These are phyloP conservation scores for Psophia crepitans DNA, from an alignment of 2,113 vertebrate genomes.

Conservation along the genomic window DNA sequence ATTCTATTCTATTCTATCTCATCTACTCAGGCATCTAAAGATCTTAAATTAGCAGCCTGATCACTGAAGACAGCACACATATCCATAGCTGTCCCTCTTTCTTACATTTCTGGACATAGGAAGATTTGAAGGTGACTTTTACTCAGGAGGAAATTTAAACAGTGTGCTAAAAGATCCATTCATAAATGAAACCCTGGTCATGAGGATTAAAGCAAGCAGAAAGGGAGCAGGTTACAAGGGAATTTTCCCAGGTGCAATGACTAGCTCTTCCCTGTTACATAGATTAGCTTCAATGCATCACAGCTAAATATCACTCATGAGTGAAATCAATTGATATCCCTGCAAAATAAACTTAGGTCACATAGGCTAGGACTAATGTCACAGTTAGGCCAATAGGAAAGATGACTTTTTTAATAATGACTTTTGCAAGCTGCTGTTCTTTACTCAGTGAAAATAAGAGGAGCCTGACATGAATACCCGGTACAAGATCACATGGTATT, in stretches of 20 bases:
- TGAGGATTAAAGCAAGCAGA: background rate
- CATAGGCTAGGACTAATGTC: background rate
- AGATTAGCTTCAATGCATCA: background rate
- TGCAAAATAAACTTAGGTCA: background rate
- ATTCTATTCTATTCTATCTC: no score
- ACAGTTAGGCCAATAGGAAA: background rate
- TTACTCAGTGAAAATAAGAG: background rate
- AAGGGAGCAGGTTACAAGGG: background rate
- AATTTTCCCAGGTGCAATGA: background rate
- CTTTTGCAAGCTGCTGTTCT: background rate
- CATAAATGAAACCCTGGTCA: background rate
- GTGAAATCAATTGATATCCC: background rate
- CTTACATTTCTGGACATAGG: background rate
- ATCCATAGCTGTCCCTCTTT: background rate
- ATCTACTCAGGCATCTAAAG: background rate
- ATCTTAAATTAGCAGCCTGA: background rate
- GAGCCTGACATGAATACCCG: background rate
- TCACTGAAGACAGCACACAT: background rate
- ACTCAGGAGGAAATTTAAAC: background rate
- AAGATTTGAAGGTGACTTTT: background rate
- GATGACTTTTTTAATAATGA: background rate
- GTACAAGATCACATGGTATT: fast-evolving
- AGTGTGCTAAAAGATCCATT: background rate
- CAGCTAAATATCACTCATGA: background rate
- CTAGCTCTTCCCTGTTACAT: background rate